Evolutionary conservation across 2,888 invertebrate species (phyloP).

Genomic region (Rotaria sp.): DNA sequence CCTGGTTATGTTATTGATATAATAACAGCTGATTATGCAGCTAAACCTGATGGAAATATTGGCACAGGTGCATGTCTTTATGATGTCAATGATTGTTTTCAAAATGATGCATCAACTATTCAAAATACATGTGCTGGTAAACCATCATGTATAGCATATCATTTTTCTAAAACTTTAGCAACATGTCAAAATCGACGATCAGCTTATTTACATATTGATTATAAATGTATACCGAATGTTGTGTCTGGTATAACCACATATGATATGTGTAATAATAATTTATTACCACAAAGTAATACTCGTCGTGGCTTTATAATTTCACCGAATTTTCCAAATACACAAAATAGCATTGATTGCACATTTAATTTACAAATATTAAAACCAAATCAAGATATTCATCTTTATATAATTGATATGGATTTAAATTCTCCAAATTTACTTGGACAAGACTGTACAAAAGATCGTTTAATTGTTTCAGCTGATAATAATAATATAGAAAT

Average conservation of each 20-base stretch:
- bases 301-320: constrained; percentile 25
- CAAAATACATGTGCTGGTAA: constrained; percentile 11
- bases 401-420: constrained; percentile 27
- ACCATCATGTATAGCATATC: constrained; percentile 4
- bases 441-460: neutral
- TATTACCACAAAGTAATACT: neutral
- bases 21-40: neutral
- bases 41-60: constrained; percentile 27
- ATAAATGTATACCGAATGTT: constrained; percentile 30
- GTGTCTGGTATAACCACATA: constrained; percentile 21
- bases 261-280: constrained; percentile 11
- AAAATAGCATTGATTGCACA: constrained; percentile 29
- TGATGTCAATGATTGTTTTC: constrained; percentile 11
- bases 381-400: constrained; percentile 25
- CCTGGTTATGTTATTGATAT: constrained; percentile 36
- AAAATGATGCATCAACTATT: constrained; percentile 16
- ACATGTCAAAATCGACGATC: constrained; percentile 29
- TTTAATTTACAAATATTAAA: constrained; percentile 16
- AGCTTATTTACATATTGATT: constrained; percentile 30
- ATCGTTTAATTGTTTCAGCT: neutral
- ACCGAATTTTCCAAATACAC: constrained; percentile 35
- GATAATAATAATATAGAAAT: neutral
- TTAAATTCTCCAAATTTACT: neutral
- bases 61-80: constrained; percentile 5
- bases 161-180: constrained; percentile 16